Percentiles rank a stretch among this genome's conserved stretches.
Conservation (phyloP, 2,113 vertebrate species). For the Aegithalos caudatus region DNA sequence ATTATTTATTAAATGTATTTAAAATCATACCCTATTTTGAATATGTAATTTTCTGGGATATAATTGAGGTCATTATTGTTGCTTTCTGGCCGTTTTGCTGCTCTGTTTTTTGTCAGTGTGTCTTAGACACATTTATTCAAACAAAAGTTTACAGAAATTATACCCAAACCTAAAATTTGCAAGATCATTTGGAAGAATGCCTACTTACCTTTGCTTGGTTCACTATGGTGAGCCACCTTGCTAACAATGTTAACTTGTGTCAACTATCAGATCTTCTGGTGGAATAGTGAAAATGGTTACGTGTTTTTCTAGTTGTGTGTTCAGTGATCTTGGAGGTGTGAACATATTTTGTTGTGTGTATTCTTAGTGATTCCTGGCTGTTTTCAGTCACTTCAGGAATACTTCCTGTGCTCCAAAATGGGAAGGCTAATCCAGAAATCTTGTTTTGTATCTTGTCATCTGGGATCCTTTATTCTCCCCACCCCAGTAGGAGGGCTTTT, state of each 20-base stretch:
- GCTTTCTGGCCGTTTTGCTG: background rate
- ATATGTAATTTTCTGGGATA: background rate
- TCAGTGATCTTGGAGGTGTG: background rate
- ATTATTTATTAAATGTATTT: background rate
- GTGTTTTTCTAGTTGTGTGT: background rate
- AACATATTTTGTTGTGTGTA: background rate
- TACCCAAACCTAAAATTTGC: background rate
- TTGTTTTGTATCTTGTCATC: background rate
- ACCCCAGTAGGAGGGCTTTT: background rate
- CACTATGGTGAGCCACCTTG: background rate
- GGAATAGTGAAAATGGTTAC: background rate
- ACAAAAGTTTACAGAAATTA: background rate
- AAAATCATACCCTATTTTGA: background rate
- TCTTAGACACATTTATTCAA: background rate
- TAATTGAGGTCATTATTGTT: background rate
- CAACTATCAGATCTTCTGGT: background rate
- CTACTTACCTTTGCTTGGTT: background rate
- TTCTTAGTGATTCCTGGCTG: background rate
- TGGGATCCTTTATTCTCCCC: background rate
- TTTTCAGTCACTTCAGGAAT: background rate
- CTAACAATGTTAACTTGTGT: background rate
- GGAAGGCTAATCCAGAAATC: background rate
- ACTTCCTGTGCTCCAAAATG: background rate
- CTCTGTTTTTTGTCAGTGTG: background rate
- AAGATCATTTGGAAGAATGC: background rate